Conservation (phyloP, 2,797 vertebrate species). For the Centroberyx gerrardi region DNA sequence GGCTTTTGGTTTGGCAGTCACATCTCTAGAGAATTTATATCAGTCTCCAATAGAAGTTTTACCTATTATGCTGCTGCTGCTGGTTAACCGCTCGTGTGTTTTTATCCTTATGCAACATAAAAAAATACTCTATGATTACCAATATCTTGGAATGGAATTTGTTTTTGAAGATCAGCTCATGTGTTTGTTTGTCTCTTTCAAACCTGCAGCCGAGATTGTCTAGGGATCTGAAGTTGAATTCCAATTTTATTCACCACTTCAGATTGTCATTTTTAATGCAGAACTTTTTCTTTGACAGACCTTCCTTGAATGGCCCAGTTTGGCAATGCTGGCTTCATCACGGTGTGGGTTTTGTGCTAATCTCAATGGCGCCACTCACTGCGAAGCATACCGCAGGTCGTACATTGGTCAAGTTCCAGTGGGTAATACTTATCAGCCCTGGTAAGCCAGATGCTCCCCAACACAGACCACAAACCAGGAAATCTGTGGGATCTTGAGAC, state of each 20-base stretch:
- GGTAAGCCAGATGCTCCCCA: constrained; percentile 30
- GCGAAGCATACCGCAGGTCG: constrained; percentile 25
- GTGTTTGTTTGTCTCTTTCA: constrained; percentile 18
- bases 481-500: constrained; percentile 28
- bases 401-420: constrained; percentile 13
- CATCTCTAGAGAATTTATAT: constrained; percentile 22
- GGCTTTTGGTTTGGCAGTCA: constrained; percentile 59
- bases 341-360: constrained; percentile 30
- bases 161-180: constrained; percentile 32
- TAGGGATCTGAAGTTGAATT: constrained; percentile 30
- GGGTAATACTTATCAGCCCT: constrained; percentile 25
- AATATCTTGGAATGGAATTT: constrained; percentile 45
- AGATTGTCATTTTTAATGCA: constrained; percentile 35
- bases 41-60: constrained; percentile 33
- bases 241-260: constrained; percentile 25
- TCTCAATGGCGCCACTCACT: constrained; percentile 16
- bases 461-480: constrained; percentile 27
- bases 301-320: not conserved
- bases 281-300: constrained; percentile 3
- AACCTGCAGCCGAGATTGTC: constrained; percentile 10
- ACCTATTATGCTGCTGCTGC: constrained; percentile 42
- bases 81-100: constrained; percentile 40
- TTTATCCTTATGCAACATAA: constrained; percentile 48
- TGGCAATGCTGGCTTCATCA: constrained; percentile 20
- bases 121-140: constrained; percentile 6